Percentiles rank a stretch among this genome's conserved stretches.
These are phyloP conservation scores for Chelonus formosanus DNA, from an alignment of 2,888 invertebrate species.

Conservation along the genomic window DNA sequence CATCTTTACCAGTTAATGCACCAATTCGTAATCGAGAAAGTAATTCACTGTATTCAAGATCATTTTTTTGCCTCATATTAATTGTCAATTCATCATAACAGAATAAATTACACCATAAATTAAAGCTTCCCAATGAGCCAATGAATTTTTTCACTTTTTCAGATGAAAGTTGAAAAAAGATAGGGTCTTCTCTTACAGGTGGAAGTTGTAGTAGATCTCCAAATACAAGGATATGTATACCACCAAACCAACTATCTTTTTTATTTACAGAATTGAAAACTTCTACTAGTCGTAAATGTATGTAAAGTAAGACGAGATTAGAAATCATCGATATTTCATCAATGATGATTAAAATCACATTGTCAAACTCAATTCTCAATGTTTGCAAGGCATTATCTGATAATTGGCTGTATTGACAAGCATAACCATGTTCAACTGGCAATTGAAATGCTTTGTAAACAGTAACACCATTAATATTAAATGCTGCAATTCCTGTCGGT, in stretches of 20 bases:
- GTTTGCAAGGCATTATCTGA: conserved; percentile 31
- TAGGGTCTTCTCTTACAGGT: conserved; percentile 18
- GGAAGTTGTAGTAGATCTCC: conserved; percentile 32
- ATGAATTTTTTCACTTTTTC: neutral
- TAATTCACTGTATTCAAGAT: conserved; percentile 41
- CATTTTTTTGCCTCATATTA: conserved; percentile 15
- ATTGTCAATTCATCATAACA: conserved; percentile 13
- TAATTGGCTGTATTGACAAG: conserved; percentile 26
- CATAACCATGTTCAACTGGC: conserved; percentile 27
- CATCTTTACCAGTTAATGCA: conserved; percentile 16
- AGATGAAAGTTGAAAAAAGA: neutral
- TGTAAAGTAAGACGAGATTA: conserved; percentile 30
- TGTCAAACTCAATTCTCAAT: conserved; percentile 13
- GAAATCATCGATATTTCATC: conserved; percentile 33
- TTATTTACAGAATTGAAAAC: conserved; percentile 18
- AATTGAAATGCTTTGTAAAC: conserved; percentile 28
- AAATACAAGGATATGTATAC: conserved; percentile 25
- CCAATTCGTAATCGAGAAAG: conserved; percentile 39
- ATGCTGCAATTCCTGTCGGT: conserved; percentile 33
- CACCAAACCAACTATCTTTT: conserved; percentile 27
- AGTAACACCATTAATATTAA: conserved; percentile 27
- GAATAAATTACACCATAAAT: conserved; percentile 12
- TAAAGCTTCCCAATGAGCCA: conserved; percentile 11
- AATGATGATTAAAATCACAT: conserved; percentile 31
- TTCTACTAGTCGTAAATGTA: conserved; percentile 19